These are phyloP conservation scores for Platichthys flesus DNA, from an alignment of 2,113 vertebrate species.

Conservation along the genomic window DNA sequence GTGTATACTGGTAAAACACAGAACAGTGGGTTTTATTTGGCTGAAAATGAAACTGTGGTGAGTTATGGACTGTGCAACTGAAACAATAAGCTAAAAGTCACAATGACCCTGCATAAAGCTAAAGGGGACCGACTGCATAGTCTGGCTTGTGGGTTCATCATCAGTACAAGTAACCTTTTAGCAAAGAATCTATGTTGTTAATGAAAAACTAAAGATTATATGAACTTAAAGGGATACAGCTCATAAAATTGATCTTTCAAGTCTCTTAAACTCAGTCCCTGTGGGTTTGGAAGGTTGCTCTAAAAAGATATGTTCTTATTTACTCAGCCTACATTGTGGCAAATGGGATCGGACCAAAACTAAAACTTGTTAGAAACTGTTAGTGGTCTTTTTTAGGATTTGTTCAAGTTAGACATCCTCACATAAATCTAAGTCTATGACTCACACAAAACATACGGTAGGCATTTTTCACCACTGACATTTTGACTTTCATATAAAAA, in stretches of 20 bases:
- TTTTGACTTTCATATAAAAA: too few species aligned
- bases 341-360: not conserved
- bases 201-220: not conserved
- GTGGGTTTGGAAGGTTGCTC: not conserved
- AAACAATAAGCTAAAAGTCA: not conserved
- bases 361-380: not conserved
- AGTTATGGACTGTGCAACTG: not conserved
- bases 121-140: not conserved
- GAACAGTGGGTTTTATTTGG: not conserved
- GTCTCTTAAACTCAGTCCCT: not conserved
- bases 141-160: not conserved
- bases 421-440: too few species aligned
- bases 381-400: too few species aligned
- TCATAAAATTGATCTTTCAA: not conserved
- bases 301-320: not conserved
- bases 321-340: not conserved
- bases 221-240: not conserved
- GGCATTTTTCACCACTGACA: too few species aligned
- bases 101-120: too few species aligned
- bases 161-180: not conserved
- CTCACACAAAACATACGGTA: too few species aligned
- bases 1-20: not conserved
- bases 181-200: not conserved
- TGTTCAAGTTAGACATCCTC: too few species aligned
- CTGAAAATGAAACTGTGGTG: not conserved